These are phyloP conservation scores for Sepiola atlantica DNA, from an alignment of 2,888 invertebrate genomes.

Conservation along the genomic window DNA sequence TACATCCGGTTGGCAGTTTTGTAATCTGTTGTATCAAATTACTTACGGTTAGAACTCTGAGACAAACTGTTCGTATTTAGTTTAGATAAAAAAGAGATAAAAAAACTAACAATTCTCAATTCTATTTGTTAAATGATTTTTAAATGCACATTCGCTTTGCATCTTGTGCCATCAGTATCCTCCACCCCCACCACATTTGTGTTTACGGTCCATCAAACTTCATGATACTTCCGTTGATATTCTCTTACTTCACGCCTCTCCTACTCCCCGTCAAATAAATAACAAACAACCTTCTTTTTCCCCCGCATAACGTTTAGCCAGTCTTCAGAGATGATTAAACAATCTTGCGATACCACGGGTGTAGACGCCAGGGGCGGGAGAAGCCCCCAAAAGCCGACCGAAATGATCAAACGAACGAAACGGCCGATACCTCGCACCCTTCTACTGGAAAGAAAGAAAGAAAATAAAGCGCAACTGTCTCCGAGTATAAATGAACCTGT, in stretches of 20 bases:
- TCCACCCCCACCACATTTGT: too few relatives aligned
- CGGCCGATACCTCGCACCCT: neutral
- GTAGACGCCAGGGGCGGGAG: neutral
- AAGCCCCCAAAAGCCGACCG: neutral
- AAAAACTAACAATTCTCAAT: neutral
- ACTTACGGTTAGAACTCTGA: neutral
- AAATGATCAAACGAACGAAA: neutral
- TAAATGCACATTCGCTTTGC: neutral
- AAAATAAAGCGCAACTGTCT: too few relatives aligned
- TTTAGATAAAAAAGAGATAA: neutral
- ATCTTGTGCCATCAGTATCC: neutral
- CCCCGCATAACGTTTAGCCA: neutral
- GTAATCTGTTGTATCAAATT: neutral
- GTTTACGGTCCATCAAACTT: neutral
- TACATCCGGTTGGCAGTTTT: neutral
- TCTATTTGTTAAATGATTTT: neutral
- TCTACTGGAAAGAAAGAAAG: too few relatives aligned
- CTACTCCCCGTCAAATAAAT: too few relatives aligned
- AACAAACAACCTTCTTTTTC: neutral
- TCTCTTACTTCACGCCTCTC: neutral
- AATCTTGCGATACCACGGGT: neutral
- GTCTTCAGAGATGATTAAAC: neutral
- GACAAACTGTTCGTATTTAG: neutral
- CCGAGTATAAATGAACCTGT: too few relatives aligned
- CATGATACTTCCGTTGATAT: neutral